Evolutionary conservation across 2,888 invertebrate genomes (phyloP).

Genomic region (Neoascia interrupta): DNA sequence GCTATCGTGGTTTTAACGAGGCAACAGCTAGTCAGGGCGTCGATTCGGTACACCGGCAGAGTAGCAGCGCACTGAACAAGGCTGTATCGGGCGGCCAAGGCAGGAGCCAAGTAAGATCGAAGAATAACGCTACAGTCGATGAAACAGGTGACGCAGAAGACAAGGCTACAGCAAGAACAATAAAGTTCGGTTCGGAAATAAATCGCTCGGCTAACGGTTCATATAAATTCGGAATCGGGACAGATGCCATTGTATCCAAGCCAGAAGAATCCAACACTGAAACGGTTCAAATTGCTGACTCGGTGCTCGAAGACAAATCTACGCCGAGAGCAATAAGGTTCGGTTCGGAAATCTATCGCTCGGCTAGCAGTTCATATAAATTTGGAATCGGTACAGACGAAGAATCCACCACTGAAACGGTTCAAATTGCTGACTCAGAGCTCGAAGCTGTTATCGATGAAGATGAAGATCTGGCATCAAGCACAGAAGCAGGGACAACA

Average conservation of each 20-base stretch:
- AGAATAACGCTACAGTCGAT: not conserved
- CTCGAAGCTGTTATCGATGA: constrained; percentile 22
- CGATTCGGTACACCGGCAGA: not conserved
- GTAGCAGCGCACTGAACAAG: not conserved
- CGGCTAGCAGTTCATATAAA: not conserved
- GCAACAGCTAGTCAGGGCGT: not conserved
- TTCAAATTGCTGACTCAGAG: not conserved
- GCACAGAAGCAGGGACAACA: not conserved
- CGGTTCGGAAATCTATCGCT: not conserved
- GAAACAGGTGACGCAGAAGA: not conserved
- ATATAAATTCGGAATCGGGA: not conserved
- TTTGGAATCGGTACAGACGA: constrained; percentile 4
- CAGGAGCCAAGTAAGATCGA: not conserved
- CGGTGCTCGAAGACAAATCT: no score
- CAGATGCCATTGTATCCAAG: not conserved
- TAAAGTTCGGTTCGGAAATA: not conserved
- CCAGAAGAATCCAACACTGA: not conserved
- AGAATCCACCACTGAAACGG: not conserved
- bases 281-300: not conserved
- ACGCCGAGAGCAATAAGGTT: no score
- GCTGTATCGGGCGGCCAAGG: not conserved
- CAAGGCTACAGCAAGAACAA: no score
- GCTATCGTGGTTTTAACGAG: not conserved
- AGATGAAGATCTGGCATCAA: not conserved
- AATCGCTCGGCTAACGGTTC: not conserved